A percentile compares a stretch with the other conserved stretches of the same genome.
Conservation (phyloP, 92 coral and sea anemone genomes). For the Diadumene lineata region DNA sequence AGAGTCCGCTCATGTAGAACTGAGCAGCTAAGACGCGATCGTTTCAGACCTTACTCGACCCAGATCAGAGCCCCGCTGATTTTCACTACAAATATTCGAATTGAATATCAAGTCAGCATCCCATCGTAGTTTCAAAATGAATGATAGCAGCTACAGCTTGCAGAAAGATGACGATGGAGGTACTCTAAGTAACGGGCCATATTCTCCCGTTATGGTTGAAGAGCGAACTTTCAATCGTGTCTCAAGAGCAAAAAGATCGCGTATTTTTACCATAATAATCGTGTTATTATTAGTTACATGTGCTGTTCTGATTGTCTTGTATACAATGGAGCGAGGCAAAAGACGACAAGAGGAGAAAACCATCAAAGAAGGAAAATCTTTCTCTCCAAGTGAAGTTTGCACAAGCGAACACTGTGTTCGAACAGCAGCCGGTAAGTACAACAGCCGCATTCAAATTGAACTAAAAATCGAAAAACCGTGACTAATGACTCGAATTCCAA, state of each 20-base stretch:
- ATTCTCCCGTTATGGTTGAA: conserved; percentile 16
- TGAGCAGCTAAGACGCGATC: too few species aligned
- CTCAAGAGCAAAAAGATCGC: conserved; percentile 15
- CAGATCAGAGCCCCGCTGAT: not conserved
- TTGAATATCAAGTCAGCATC: not conserved
- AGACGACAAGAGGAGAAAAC: conserved; percentile 6
- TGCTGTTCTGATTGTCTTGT: conserved; percentile 44
- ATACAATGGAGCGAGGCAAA: conserved; percentile 37
- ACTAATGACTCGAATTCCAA: too few species aligned
- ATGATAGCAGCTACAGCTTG: conserved; percentile 20
- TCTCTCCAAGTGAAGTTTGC: conserved; percentile 17
- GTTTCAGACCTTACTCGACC: too few species aligned
- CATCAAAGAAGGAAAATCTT: not conserved
- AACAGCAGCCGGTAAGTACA: conserved; percentile 61
- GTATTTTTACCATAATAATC: conserved; percentile 34
- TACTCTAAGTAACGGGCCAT: conserved; percentile 17
- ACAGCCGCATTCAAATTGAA: too few species aligned
- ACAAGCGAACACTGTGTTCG: conserved; percentile 49
- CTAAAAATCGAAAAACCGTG: too few species aligned
- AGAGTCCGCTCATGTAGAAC: too few species aligned
- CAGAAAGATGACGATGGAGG: conserved; percentile 27
- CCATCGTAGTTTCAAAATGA: conserved; percentile 11
- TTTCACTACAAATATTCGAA: too few species aligned
- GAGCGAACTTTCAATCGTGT: not conserved
- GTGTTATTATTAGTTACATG: conserved; percentile 43